Conservation (phyloP, 2,113 vertebrate species). For the Glaucomys volans region DNA sequence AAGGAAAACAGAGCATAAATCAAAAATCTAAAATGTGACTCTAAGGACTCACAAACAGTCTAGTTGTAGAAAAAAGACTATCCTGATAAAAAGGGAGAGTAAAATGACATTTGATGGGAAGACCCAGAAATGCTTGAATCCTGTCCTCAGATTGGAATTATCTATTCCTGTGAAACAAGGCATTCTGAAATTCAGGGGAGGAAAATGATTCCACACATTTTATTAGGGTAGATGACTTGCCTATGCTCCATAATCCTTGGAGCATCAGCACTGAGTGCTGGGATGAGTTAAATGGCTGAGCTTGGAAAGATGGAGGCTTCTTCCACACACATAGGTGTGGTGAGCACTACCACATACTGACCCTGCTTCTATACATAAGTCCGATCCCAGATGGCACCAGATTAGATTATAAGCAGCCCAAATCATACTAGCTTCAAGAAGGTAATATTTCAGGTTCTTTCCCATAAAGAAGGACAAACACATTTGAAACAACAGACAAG, state of each 20-base stretch:
- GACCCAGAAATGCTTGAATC: neutral
- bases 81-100: constrained; percentile 2
- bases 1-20: neutral
- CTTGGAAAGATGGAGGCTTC: neutral
- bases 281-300: neutral
- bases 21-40: neutral
- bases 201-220: neutral
- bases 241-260: neutral
- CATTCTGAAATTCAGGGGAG: neutral
- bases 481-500: neutral
- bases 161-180: neutral
- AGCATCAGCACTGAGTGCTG: neutral
- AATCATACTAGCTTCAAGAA: neutral
- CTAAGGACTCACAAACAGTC: neutral
- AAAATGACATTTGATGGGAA: constrained; percentile 27
- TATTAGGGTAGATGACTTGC: neutral
- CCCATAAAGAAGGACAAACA: neutral
- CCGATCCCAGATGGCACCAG: neutral
- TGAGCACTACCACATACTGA: neutral
- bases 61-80: neutral
- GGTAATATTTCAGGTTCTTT: neutral
- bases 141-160: neutral
- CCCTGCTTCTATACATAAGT: neutral
- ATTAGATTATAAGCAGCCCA: neutral
- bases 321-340: neutral